Evolutionary conservation across 2,888 invertebrate genomes (phyloP).

Genomic region (Malachius bipustulatus): DNA sequence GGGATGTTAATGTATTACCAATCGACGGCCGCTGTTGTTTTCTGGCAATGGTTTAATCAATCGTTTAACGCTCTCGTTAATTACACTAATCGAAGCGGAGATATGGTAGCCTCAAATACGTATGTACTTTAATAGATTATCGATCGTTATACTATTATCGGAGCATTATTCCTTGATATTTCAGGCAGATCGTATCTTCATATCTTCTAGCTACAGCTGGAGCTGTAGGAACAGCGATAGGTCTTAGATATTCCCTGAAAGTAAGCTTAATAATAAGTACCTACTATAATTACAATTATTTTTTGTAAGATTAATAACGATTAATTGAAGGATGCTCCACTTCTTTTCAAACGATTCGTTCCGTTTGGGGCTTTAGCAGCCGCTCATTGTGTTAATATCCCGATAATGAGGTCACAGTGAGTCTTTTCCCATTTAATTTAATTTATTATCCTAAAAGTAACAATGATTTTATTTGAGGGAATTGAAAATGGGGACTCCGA

Average conservation of each 20-base stretch:
- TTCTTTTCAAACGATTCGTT: conserved; percentile 75
- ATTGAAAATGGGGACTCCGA: conserved; percentile 55
- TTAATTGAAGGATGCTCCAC: conserved; percentile 52
- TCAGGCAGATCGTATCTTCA: conserved; percentile 66
- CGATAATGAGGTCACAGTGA: conserved; percentile 89
- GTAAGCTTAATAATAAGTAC: conserved; percentile 34
- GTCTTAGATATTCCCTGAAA: conserved; percentile 71
- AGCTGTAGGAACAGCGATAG: conserved; percentile 83
- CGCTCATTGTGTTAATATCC: conserved; percentile 97
- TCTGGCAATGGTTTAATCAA: conserved; percentile 91
- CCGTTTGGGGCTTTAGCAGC: conserved; percentile 93
- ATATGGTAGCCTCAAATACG: conserved; percentile 52
- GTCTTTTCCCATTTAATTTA: no score
- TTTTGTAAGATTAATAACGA: no score
- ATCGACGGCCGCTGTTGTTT: conserved; percentile 78
- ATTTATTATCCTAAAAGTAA: no score
- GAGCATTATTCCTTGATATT: conserved; percentile 21
- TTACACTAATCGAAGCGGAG: conserved; percentile 89
- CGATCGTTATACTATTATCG: background rate
- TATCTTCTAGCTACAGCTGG: conserved; percentile 87
- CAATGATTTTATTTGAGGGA: conserved; percentile 24
- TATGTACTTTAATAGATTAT: conserved; percentile 26
- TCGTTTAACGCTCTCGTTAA: conserved; percentile 98
- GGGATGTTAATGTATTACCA: conserved; percentile 97
- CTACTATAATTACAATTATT: background rate